phyloP scores from a whole-genome alignment of 2,797 vertebrate genomes.

The Pagetopsis macropterus region DNA sequence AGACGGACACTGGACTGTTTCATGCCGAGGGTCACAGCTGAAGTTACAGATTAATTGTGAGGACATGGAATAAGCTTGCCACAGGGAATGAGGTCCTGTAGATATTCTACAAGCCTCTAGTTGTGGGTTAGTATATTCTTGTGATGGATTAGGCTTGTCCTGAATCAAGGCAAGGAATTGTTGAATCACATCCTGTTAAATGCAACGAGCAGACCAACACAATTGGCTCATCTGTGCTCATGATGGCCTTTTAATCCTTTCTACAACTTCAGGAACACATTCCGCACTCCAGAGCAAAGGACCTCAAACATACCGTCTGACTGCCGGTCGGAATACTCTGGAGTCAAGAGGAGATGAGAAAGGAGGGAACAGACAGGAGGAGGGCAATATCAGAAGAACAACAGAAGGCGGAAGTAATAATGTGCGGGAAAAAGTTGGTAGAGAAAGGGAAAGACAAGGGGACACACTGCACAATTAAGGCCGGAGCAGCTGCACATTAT shows the following conservation, averaged over 20 bases:
- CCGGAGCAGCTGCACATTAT: conserved; percentile 16
- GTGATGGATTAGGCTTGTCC: conserved; percentile 38
- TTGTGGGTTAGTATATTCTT: conserved; percentile 51
- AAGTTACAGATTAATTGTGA: conserved; percentile 9
- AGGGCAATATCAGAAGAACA: conserved; percentile 58
- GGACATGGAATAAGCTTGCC: conserved; percentile 8
- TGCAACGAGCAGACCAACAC: conserved; percentile 65
- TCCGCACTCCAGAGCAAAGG: conserved; percentile 61
- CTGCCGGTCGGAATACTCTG: conserved; percentile 85
- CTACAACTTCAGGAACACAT: conserved; percentile 60
- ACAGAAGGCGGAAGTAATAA: conserved; percentile 51
- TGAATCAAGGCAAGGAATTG: conserved; percentile 25
- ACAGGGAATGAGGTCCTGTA: conserved; percentile 2
- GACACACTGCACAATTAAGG: conserved; percentile 11
- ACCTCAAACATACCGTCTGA: conserved; percentile 80
- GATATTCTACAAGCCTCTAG: conserved; percentile 30
- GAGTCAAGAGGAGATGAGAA: conserved; percentile 69
- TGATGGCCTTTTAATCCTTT: conserved; percentile 41
- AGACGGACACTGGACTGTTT: conserved; percentile 13
- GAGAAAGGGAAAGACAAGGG: conserved; percentile 4
- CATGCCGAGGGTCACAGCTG: not conserved
- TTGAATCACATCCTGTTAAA: conserved; percentile 56
- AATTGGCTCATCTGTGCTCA: conserved; percentile 29
- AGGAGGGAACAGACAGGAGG: conserved; percentile 65
- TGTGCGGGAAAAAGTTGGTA: conserved; percentile 32